Percentiles rank a stretch among this genome's conserved stretches.
Evolutionary conservation across 2,113 vertebrate species (phyloP).

Genomic region (Microtus ochrogaster): DNA sequence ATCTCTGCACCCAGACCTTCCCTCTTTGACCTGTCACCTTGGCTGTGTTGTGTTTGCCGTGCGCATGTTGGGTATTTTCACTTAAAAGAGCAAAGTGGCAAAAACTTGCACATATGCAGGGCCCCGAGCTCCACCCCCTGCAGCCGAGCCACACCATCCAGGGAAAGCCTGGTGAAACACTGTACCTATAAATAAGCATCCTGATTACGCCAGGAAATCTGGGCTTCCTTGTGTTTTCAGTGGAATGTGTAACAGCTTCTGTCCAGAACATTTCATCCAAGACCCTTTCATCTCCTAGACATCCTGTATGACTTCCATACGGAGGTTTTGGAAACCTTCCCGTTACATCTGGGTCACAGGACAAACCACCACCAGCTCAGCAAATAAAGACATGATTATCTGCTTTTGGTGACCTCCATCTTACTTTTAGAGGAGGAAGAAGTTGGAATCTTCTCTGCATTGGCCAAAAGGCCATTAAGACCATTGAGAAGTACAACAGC

Average conservation of each 20-base stretch:
- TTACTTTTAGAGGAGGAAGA: not conserved
- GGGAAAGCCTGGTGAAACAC: not conserved
- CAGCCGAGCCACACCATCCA: not conserved
- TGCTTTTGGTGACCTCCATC: not conserved
- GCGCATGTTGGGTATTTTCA: not conserved
- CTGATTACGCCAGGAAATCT: conserved; percentile 53
- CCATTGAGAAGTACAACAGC: not conserved
- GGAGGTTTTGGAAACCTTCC: not conserved
- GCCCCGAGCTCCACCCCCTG: not conserved
- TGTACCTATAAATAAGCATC: conserved; percentile 63
- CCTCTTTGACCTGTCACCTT: not conserved
- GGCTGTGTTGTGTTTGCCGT: not conserved
- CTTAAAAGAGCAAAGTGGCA: not conserved
- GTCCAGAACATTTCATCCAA: conserved; percentile 25
- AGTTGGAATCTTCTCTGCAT: not conserved
- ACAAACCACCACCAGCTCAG: not conserved
- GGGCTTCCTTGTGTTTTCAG: conserved; percentile 56
- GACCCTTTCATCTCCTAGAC: conserved; percentile 51
- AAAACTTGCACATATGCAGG: fast-evolving
- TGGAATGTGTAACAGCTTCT: conserved; percentile 56
- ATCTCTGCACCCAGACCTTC: not conserved
- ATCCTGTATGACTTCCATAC: not conserved
- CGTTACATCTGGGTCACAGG: not conserved
- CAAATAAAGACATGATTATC: not conserved
- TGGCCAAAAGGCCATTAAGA: not conserved